These are phyloP conservation scores for Tetramorium parvispinum DNA, from an alignment of 1,140 invertebrate genomes.

Conservation along the genomic window DNA sequence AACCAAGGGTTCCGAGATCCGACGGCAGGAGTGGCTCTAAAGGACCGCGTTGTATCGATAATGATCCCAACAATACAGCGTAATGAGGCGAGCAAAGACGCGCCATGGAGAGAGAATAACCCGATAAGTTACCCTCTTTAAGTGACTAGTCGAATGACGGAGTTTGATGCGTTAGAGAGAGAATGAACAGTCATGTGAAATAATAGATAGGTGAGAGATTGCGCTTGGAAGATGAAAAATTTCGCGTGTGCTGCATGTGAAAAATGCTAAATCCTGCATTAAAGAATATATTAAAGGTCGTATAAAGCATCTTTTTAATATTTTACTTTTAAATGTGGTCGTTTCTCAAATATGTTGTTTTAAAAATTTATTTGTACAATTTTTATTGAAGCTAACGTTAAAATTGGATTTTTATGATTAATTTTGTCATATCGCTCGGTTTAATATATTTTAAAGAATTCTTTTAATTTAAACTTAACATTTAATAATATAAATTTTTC, in stretches of 20 bases:
- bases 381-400: background rate
- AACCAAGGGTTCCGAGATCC: slow-evolving; percentile 8
- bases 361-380: background rate
- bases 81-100: slow-evolving; percentile 52
- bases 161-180: slow-evolving; percentile 25
- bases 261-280: background rate
- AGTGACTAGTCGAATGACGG: slow-evolving; percentile 32
- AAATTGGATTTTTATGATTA: background rate
- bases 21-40: slow-evolving; percentile 47
- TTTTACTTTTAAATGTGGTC: background rate
- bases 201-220: slow-evolving; percentile 36
- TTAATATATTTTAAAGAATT: background rate
- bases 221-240: background rate
- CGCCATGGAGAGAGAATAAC: slow-evolving; percentile 33
- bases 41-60: slow-evolving; percentile 51
- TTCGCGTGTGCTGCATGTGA: background rate
- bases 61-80: slow-evolving; percentile 54
- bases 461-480: background rate
- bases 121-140: slow-evolving; percentile 55
- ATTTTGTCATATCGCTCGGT: background rate
- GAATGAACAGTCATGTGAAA: slow-evolving; percentile 38
- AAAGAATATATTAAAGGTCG: slow-evolving; percentile 7
- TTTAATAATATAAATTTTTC: background rate
- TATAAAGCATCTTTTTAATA: background rate
- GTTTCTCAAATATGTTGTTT: background rate